Percentiles rank a stretch among this genome's conserved stretches.
These are phyloP conservation scores for Coenonympha glycerion DNA, from an alignment of 2,888 invertebrate species.

Conservation along the genomic window DNA sequence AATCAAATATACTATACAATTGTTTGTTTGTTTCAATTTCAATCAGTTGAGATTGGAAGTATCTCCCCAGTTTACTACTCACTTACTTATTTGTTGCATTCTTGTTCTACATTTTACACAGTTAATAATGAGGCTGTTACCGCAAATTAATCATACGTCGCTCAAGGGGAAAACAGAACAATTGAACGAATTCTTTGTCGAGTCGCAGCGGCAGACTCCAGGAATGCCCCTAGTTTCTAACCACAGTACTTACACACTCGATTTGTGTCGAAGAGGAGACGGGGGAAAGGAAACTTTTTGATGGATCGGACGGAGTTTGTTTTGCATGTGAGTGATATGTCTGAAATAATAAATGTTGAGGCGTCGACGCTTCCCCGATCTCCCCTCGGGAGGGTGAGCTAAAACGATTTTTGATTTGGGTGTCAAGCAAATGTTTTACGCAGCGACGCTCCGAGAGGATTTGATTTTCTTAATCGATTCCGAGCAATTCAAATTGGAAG, in stretches of 20 bases:
- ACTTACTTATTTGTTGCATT: background rate
- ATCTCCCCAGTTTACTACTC: too few species aligned
- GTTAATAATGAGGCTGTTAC: slow-evolving; percentile 19
- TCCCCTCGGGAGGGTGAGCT: slow-evolving; percentile 63
- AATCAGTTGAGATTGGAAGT: background rate
- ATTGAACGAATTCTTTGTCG: slow-evolving; percentile 20
- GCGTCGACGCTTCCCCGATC: slow-evolving; percentile 69
- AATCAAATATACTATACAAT: background rate
- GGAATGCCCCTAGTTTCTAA: slow-evolving; percentile 36
- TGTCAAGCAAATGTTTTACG: slow-evolving; percentile 76
- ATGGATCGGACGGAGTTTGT: slow-evolving; percentile 76
- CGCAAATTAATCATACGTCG: slow-evolving; percentile 25
- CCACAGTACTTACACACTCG: slow-evolving; percentile 72
- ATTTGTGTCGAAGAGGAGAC: slow-evolving; percentile 56
- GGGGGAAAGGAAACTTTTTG: slow-evolving; percentile 63
- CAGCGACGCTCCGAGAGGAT: slow-evolving; percentile 65
- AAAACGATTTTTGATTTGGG: slow-evolving; percentile 77
- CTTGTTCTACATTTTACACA: background rate
- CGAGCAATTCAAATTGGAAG: slow-evolving; percentile 53
- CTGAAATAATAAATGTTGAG: slow-evolving; percentile 77
- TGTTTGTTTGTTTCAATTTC: background rate
- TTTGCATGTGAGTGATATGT: slow-evolving; percentile 77
- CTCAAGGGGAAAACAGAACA: slow-evolving; percentile 14
- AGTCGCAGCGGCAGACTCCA: slow-evolving; percentile 12
- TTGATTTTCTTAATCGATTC: slow-evolving; percentile 76